Evolutionary conservation across 1,140 invertebrate genomes (phyloP), one percentile per base, ranked within the genome.

Genomic region (Archivesica marissinica): DNA sequence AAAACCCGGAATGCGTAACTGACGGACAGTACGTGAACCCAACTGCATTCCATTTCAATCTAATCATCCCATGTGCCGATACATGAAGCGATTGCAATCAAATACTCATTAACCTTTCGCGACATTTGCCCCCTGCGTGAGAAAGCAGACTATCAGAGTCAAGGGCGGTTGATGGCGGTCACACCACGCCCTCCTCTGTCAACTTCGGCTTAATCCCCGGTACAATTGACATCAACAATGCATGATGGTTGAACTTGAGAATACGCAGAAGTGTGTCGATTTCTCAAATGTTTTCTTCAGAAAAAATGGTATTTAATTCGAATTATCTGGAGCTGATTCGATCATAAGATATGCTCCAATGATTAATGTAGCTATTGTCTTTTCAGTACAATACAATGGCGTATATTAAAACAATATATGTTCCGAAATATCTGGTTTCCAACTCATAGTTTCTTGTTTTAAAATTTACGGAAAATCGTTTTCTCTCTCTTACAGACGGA

Each of bases 71-170:
- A 25, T 33, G 30, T 35, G 30, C n/a, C 59, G 30, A 64, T 28
- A 64, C n/a, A 20, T 64, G 59, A 35, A 64, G 38, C 59, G 23
- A 64, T 25, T 64, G n/a, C 28, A 64, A 64, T 64, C 59, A 64
- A 64, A 17, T 64, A 2, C 7, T 15, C 30, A 64, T 64, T 64
- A 28, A 35, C 59, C 23, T 64, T 64, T 35, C n/a, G 9, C 59
- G n/a, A 64, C 38, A 35, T 59, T 59, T 59, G 33, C 33, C 56
- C 30, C 59, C 13, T 64, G 59, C 59, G 17, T 64, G 59, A 35
- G 30, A 64, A 64, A 64, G 15, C 38, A n/a, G n/a, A 64, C 38
- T 64, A 35, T 64, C 59, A 64, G 38, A 64, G 33, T 33, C 59
- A 35, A 35, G 59, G 15, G 59, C 38, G n/a, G 38, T 64, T 64